Evolutionary conservation across 2,797 vertebrate genomes (phyloP).

Genomic region (Anguilla obscura): DNA sequence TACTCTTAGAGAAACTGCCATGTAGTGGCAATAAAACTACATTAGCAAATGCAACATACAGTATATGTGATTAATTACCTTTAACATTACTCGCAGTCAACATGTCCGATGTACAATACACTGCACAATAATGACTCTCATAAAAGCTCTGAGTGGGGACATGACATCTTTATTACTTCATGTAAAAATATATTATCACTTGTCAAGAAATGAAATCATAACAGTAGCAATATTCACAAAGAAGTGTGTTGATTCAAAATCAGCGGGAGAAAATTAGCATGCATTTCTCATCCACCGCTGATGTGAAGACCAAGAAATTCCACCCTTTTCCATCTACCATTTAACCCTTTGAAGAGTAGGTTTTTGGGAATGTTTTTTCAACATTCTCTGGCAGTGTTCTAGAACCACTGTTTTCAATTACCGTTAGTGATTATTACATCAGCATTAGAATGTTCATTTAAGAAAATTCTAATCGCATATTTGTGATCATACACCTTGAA

Average conservation of each 20-base stretch:
- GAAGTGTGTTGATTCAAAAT: constrained; percentile 35
- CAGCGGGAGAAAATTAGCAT: constrained; percentile 42
- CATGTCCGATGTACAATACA: constrained; percentile 34
- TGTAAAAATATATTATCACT: constrained; percentile 41
- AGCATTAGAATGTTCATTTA: too few relatives aligned
- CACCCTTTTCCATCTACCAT: constrained; percentile 38
- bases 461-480: too few relatives aligned
- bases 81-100: constrained; percentile 38
- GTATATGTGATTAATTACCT: constrained; percentile 42
- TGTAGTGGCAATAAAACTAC: not conserved
- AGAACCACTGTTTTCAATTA: too few relatives aligned
- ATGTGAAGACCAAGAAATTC: constrained; percentile 25
- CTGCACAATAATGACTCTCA: constrained; percentile 27
- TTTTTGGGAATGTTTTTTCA: not conserved
- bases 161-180: constrained; percentile 48
- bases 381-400: too few relatives aligned
- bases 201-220: constrained; percentile 43
- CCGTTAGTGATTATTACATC: too few relatives aligned
- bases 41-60: constrained; percentile 21
- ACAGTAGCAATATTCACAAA: constrained; percentile 46
- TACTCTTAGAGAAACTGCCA: not conserved
- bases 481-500: too few relatives aligned
- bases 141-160: constrained; percentile 38
- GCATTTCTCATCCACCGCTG: constrained; percentile 40
- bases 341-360: not conserved